Evolutionary conservation across 2,797 vertebrate species (phyloP).

Genomic region (Tarsius wallacei): DNA sequence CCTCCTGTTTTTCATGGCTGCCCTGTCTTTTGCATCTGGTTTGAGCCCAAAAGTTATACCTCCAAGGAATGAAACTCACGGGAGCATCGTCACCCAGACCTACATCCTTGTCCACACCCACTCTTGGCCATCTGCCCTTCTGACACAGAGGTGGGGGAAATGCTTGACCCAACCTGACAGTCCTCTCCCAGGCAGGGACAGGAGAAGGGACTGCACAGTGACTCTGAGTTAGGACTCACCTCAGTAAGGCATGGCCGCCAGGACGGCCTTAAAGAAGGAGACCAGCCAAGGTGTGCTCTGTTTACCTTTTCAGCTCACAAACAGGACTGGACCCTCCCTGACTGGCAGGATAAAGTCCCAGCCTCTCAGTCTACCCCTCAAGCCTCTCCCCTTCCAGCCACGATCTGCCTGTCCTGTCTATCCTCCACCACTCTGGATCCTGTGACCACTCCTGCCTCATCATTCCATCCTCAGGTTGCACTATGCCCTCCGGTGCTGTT

Average conservation of each 20-base stretch:
- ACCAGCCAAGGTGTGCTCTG: background rate
- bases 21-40: background rate
- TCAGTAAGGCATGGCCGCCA: background rate
- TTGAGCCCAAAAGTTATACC: background rate
- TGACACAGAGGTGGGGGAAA: background rate
- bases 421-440: background rate
- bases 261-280: background rate
- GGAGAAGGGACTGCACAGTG: background rate
- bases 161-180: background rate
- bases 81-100: background rate
- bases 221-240: background rate
- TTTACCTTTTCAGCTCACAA: background rate
- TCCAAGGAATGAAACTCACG: background rate
- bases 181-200: background rate
- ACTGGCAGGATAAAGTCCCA: background rate
- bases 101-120: background rate
- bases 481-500: background rate
- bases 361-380: background rate
- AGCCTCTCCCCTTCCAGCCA: background rate
- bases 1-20: background rate
- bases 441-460: accelerated
- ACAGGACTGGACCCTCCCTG: background rate
- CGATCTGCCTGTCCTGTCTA: background rate
- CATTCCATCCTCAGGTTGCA: background rate
- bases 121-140: background rate